These are phyloP conservation scores for Remorina albescens DNA, from an alignment of 2,797 vertebrate species.

Conservation along the genomic window DNA sequence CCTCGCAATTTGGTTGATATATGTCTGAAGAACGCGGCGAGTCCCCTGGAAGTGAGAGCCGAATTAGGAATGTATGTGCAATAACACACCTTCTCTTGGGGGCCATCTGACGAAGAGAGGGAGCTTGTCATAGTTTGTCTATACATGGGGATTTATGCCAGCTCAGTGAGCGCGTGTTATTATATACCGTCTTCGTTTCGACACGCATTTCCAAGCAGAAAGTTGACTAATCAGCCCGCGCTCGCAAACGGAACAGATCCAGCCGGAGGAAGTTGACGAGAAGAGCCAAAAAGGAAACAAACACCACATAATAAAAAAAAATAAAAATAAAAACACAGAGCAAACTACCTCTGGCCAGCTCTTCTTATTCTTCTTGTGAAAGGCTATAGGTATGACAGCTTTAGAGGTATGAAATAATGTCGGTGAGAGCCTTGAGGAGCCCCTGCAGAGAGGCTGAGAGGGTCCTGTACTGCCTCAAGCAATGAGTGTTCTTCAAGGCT, in stretches of 20 bases:
- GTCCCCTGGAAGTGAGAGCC: constrained; percentile 60
- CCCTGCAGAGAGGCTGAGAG: constrained; percentile 72
- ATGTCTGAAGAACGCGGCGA: constrained; percentile 56
- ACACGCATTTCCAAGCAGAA: constrained; percentile 44
- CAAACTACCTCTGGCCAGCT: constrained; percentile 43
- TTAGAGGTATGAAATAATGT: constrained; percentile 74
- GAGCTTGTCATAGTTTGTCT: constrained; percentile 63
- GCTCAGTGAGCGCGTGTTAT: constrained; percentile 51
- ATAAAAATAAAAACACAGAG: constrained; percentile 31
- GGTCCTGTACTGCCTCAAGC: constrained; percentile 78
- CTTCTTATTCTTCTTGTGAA: constrained; percentile 52
- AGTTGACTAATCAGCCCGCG: constrained; percentile 61
- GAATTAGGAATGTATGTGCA: constrained; percentile 64
- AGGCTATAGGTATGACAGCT: constrained; percentile 67
- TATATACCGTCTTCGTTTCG: constrained; percentile 49
- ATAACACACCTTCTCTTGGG: constrained; percentile 72
- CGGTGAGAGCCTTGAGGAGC: constrained; percentile 64
- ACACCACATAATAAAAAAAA: no score
- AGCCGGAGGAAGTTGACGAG: constrained; percentile 17
- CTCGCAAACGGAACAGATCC: constrained; percentile 35
- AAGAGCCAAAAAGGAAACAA: neutral
- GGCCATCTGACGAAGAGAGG: constrained; percentile 56
- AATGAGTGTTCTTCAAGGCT: constrained; percentile 76
- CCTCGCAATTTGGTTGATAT: constrained; percentile 73
- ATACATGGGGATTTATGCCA: constrained; percentile 62